These are phyloP conservation scores for Vireo altiloquus DNA, from an alignment of 2,113 vertebrate genomes.

Conservation along the genomic window DNA sequence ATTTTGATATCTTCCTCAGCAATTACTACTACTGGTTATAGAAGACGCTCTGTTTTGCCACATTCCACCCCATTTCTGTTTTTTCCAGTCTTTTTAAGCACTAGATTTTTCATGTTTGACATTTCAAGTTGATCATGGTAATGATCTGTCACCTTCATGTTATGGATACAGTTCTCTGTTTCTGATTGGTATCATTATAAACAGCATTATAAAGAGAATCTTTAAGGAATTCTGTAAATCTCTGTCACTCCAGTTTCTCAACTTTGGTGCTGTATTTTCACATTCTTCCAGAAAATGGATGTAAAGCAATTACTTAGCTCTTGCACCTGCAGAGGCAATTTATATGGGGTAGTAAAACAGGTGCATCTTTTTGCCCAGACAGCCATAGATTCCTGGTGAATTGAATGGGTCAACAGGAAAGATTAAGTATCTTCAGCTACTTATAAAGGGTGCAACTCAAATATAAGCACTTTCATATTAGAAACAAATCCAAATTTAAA, in stretches of 20 bases:
- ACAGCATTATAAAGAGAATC: background rate
- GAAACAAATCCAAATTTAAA: background rate
- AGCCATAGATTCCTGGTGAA: background rate
- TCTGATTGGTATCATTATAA: background rate
- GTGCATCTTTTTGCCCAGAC: background rate
- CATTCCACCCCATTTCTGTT: background rate
- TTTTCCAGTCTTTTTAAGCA: background rate
- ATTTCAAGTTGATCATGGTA: background rate
- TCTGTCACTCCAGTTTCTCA: background rate
- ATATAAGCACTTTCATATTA: background rate
- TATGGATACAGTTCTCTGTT: background rate
- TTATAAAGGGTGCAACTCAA: background rate
- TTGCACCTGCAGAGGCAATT: background rate
- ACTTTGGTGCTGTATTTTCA: background rate
- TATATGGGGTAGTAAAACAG: background rate
- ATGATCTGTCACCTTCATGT: background rate
- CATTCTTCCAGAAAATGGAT: background rate
- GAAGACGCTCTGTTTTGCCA: background rate
- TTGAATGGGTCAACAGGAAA: background rate
- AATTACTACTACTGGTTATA: background rate
- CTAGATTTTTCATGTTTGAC: background rate
- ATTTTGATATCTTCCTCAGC: background rate
- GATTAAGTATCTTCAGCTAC: background rate
- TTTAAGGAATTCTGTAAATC: background rate
- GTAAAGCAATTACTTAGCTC: background rate